Base-by-base conservation (phyloP, 2,113 vertebrate genomes). In the Amazona vittata region DNA sequence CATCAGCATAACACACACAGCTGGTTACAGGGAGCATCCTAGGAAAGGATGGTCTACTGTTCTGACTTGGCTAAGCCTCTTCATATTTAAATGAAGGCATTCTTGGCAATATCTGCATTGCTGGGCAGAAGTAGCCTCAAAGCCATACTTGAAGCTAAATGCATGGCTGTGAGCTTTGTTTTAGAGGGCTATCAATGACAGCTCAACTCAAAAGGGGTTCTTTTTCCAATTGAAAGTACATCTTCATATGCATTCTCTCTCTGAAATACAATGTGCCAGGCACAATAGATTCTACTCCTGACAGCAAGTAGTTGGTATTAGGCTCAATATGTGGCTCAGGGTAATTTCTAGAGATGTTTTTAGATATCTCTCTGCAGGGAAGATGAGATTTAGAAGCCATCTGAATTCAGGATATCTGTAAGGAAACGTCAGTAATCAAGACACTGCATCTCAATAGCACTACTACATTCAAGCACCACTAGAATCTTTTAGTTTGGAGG, bases 71-170 rank as follows among this genome's bases (percentile, higher is more conserved):
- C 18, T 43, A 82, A 79, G 26, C 41, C 63, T 80, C 49, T 94
- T 94, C 10, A 2, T 86, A 94, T 75, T 90, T 76, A 96, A 91
- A 96, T 86, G 10, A 93, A 92, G 79, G 63, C 35, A 81, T 81
- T 92, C 73, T 74, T 75, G 80, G 28, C 46, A 67, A 33, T 24
- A 78, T 21, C 21, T 2, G 2, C 6, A 43, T 39, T 84, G 20
- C 33, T 68, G 55, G 65, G 50, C 20, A 84, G 60, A 86, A 89
- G 37, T 5, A 82, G n/a, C 55, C 62, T 71, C 50, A 67, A 89
- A 77, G 77, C 21, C 59, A 35, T 35, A 53, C 55, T 20, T 86
- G 53, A 94, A 93, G 10, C 17, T 37, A 62, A 90, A 88, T 47
- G 53, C 25, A 63, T 31, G 0, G 1, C 59, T 65, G 6, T 78